phyloP scores from a whole-genome alignment of 64 coral and sea anemone species.

The Dendronephthya gigantea region DNA sequence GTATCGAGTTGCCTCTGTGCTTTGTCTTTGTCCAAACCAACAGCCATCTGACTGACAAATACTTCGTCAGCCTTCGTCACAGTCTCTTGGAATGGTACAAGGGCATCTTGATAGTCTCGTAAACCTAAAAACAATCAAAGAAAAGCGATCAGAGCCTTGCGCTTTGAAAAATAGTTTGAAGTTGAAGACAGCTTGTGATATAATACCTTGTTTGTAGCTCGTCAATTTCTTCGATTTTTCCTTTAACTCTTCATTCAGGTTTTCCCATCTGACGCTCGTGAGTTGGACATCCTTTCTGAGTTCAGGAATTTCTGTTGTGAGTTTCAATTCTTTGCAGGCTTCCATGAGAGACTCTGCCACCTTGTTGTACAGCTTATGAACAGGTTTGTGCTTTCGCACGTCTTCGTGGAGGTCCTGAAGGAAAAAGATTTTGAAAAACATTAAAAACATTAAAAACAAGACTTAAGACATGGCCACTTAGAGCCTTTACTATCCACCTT shows the following conservation, averaged over 20 bases:
- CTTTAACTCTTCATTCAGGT: background rate
- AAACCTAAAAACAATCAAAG: background rate
- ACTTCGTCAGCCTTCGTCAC: slow-evolving; percentile 31
- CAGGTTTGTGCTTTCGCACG: slow-evolving; percentile 64
- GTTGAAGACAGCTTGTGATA: background rate
- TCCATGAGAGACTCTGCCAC: slow-evolving; percentile 50
- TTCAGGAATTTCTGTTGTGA: slow-evolving; percentile 38
- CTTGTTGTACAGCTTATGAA: slow-evolving; percentile 69
- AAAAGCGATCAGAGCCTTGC: background rate
- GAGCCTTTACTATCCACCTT: too few relatives aligned
- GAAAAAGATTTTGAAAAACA: background rate
- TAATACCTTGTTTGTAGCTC: background rate
- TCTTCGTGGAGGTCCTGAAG: slow-evolving; percentile 69
- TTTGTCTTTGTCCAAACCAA: slow-evolving; percentile 61
- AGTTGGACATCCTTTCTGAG: background rate
- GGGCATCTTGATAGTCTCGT: background rate
- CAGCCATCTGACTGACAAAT: slow-evolving; percentile 40
- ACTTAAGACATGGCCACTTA: background rate
- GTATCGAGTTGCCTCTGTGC: slow-evolving; percentile 51
- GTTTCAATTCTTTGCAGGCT: slow-evolving; percentile 56
- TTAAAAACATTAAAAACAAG: background rate
- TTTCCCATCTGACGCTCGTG: background rate
- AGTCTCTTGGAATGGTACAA: background rate
- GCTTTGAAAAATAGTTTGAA: too few relatives aligned
- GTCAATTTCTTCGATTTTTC: background rate